phyloP scores from a whole-genome alignment of 2,888 invertebrate species.

The Cataglyphis cursor region DNA sequence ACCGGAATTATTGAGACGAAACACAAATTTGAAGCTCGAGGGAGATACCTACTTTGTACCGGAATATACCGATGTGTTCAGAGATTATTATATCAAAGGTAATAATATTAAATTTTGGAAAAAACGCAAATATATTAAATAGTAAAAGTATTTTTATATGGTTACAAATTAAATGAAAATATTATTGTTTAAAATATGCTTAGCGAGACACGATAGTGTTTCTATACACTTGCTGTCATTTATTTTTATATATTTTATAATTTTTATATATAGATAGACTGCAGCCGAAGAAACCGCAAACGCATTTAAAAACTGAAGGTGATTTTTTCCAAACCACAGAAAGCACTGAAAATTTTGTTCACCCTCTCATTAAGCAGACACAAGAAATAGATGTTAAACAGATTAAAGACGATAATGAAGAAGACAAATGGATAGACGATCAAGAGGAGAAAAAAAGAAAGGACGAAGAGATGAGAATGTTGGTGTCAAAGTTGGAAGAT shows the following conservation, averaged over 20 bases:
- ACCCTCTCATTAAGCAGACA: slow-evolving; percentile 68
- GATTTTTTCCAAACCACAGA: slow-evolving; percentile 74
- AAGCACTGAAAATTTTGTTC: slow-evolving; percentile 65
- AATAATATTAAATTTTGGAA: slow-evolving; percentile 37
- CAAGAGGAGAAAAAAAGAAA: slow-evolving; percentile 72
- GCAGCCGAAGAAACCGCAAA: slow-evolving; percentile 76
- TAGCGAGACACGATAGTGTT: background rate
- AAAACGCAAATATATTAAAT: background rate
- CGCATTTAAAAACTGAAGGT: slow-evolving; percentile 78
- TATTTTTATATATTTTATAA: background rate
- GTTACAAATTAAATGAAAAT: background rate
- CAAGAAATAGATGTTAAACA: slow-evolving; percentile 66
- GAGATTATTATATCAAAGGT: slow-evolving; percentile 77
- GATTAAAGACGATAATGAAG: slow-evolving; percentile 74
- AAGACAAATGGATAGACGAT: slow-evolving; percentile 75
- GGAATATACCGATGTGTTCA: slow-evolving; percentile 86
- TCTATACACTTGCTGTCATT: background rate
- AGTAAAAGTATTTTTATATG: background rate
- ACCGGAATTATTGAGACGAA: slow-evolving; percentile 85
- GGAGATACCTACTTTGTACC: slow-evolving; percentile 87
- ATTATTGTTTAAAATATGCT: background rate
- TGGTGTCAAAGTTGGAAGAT: slow-evolving; percentile 83
- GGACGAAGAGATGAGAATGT: slow-evolving; percentile 81
- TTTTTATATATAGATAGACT: slow-evolving; percentile 74
- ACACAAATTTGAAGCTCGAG: slow-evolving; percentile 87